Base-by-base conservation (phyloP, 1,140 invertebrate genomes). In the Mamestra configurata region DNA sequence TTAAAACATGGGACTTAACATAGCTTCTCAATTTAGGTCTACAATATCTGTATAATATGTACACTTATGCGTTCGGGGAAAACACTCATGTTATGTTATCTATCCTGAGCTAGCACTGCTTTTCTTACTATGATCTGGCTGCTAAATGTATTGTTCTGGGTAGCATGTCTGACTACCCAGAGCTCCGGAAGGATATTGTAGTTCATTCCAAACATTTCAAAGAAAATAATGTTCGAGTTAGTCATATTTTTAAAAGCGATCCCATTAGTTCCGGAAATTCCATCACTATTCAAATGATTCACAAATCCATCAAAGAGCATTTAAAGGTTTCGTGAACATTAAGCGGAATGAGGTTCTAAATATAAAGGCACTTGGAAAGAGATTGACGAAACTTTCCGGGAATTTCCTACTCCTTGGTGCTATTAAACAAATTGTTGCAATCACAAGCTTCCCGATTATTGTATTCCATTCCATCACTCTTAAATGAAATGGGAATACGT, bases 381-480 rank as follows among this genome's bases (percentile, higher is more conserved):
- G 15, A 71, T 71, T 71, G 46, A 71, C 46, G 68, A 53, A 71
- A 31, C 5, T 71, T 71, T 71, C 68, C 53, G 15, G 20, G 46
- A 71, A 71, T 20, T 35, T 7, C 59, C n/a, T 61, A 6, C 8
- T 31, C 57, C 31, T 20, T 37, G 59, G n/a, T 64, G 13, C 43
- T 64, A 8, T 13, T 22, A 55, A 18, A 55, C 20, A 24, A 24
- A 10, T 22, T 20, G 20, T 20, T 18, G 18, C n/a, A 51, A 20
- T 55, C n/a, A 27, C 49, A 55, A 11, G 18, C 51, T 53, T 11
- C 11, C 0, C 7, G 20, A 53, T 22, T 22, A 22, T 8, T 6
- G 1, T 22, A 22, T 8, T 8, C 18, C 22, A 7, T 6, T n/a
- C n/a, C n/a, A n/a, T n/a, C n/a, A n/a, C n/a, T n/a, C n/a, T n/a